Evolutionary conservation across 2,113 vertebrate genomes (phyloP).

Genomic region (Mesoclemmys tuberculata): DNA sequence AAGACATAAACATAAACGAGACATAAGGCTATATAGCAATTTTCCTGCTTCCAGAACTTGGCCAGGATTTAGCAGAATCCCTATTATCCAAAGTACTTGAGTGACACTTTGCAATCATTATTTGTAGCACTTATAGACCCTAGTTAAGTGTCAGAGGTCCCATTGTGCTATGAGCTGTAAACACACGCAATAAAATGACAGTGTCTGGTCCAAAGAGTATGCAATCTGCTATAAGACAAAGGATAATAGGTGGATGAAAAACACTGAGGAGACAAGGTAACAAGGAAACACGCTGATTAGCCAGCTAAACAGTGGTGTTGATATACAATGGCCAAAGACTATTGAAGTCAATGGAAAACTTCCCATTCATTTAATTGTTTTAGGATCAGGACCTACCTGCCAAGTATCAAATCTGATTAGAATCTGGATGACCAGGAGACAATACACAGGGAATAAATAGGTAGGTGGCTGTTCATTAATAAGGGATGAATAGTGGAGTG

Average conservation of each 20-base stretch:
- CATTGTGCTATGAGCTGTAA: background rate
- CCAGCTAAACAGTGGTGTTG: background rate
- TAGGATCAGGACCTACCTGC: background rate
- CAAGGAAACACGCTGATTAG: background rate
- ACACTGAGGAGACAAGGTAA: background rate
- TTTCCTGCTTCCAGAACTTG: background rate
- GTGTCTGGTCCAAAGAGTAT: background rate
- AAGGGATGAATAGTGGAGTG: background rate
- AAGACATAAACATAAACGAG: background rate
- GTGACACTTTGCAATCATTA: background rate
- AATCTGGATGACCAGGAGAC: background rate
- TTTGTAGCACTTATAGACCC: background rate
- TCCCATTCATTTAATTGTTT: background rate
- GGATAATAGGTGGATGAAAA: accelerated
- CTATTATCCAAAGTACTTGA: background rate
- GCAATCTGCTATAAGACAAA: background rate
- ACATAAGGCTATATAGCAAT: background rate
- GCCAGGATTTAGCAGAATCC: background rate
- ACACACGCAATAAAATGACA: background rate
- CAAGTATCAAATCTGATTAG: background rate
- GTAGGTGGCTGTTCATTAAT: background rate
- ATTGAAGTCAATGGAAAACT: background rate
- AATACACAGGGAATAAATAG: background rate
- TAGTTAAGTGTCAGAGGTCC: too few relatives aligned
- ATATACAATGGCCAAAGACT: background rate